These are phyloP conservation scores for Trissonchulus sp. DNA, from an alignment of 2,888 invertebrate genomes.

Conservation along the genomic window DNA sequence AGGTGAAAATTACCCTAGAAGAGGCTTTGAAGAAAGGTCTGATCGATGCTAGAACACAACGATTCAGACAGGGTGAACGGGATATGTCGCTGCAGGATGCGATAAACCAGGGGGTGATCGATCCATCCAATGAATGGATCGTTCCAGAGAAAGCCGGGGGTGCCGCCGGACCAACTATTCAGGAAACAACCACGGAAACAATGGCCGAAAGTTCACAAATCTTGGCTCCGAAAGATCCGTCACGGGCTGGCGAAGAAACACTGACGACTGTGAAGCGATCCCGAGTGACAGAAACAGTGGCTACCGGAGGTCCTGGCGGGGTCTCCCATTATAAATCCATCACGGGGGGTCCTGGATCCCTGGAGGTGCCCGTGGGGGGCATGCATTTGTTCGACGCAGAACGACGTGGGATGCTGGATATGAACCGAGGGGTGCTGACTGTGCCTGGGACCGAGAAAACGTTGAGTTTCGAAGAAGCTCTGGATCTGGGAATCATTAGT, in stretches of 20 bases:
- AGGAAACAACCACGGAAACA: constrained; percentile 49
- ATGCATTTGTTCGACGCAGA: constrained; percentile 79
- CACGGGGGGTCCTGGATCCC: constrained; percentile 49
- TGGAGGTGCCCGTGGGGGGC: constrained; percentile 74
- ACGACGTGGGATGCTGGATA: constrained; percentile 71
- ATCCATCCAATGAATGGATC: constrained; percentile 51
- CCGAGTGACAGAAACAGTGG: constrained; percentile 48
- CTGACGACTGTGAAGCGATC: constrained; percentile 50
- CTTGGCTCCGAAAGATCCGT: constrained; percentile 45
- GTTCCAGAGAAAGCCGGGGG: constrained; percentile 43
- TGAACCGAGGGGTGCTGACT: constrained; percentile 71
- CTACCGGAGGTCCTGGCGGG: constrained; percentile 46
- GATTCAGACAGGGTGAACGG: constrained; percentile 58
- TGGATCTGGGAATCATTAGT: constrained; percentile 66
- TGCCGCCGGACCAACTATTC: constrained; percentile 39
- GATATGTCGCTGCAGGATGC: constrained; percentile 57
- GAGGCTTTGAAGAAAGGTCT: constrained; percentile 71
- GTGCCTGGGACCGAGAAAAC: constrained; percentile 78
- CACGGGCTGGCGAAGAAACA: constrained; percentile 44
- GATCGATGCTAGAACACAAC: constrained; percentile 61
- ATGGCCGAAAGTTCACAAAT: constrained; percentile 51
- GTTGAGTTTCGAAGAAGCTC: constrained; percentile 72
- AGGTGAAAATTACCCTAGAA: constrained; percentile 65
- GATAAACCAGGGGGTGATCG: constrained; percentile 49
- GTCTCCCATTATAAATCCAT: constrained; percentile 49